Percentiles rank a stretch among this genome's conserved stretches.
phyloP scores from a whole-genome alignment of 2,113 vertebrate genomes.

The Hippotragus niger region DNA sequence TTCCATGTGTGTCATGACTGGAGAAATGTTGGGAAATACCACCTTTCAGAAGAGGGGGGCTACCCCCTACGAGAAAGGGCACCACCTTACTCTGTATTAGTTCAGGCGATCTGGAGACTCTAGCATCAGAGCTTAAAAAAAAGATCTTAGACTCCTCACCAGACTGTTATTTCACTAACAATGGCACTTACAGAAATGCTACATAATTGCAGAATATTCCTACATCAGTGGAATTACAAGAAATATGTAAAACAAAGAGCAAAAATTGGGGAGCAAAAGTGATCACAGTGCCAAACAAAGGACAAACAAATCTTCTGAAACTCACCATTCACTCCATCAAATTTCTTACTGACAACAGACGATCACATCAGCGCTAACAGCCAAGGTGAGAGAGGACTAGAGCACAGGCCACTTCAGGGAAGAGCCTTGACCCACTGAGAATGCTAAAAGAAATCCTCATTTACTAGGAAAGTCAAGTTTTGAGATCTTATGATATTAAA shows the following conservation, averaged over 20 bases:
- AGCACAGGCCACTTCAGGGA: neutral
- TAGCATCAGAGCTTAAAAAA: neutral
- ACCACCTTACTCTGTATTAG: neutral
- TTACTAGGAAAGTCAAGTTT: constrained; percentile 16
- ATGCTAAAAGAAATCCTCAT: neutral
- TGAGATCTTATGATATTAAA: constrained; percentile 21
- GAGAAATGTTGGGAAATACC: neutral
- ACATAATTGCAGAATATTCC: neutral
- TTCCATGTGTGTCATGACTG: neutral
- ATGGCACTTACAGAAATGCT: neutral
- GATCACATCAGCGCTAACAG: neutral
- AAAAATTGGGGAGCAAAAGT: neutral
- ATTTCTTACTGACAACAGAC: neutral
- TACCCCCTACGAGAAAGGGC: neutral
- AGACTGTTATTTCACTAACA: constrained; percentile 21
- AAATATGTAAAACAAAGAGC: neutral
- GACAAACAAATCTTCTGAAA: neutral
- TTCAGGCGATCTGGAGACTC: neutral
- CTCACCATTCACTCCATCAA: neutral
- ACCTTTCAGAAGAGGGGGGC: neutral
- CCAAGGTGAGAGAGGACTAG: neutral
- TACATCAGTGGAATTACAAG: neutral
- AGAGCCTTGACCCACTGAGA: neutral
- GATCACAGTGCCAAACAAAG: neutral
- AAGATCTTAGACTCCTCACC: neutral